Evolutionary conservation across 1,140 invertebrate species (phyloP).

Genomic region (Hormaphis cornu): DNA sequence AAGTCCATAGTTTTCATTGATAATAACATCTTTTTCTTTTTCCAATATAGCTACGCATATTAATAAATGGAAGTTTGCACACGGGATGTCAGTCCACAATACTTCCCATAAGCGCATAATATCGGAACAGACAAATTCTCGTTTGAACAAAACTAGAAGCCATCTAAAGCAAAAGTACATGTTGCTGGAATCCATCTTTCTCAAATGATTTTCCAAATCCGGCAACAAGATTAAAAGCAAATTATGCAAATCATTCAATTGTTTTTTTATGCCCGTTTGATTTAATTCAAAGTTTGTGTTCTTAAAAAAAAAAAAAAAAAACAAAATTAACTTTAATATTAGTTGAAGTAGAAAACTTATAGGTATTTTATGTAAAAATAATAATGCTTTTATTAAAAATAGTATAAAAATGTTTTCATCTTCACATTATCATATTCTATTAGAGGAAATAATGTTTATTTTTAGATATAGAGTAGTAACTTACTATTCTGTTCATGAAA

Average conservation of each 20-base stretch:
- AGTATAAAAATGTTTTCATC: too few species aligned
- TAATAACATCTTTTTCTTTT: slow-evolving; percentile 71
- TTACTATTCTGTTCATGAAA: slow-evolving; percentile 92
- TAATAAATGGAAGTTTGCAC: slow-evolving; percentile 87
- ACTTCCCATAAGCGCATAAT: slow-evolving; percentile 54
- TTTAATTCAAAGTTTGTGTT: slow-evolving; percentile 94
- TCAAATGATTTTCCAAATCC: slow-evolving; percentile 73
- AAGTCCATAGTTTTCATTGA: slow-evolving; percentile 84
- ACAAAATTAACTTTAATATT: too few species aligned
- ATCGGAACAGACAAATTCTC: slow-evolving; percentile 65
- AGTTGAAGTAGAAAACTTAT: too few species aligned
- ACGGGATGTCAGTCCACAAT: slow-evolving; percentile 83
- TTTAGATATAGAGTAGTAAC: too few species aligned
- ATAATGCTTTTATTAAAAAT: too few species aligned
- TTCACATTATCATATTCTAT: neutral
- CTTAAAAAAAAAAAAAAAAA: slow-evolving; percentile 49
- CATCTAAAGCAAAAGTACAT: slow-evolving; percentile 99
- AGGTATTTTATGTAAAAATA: too few species aligned
- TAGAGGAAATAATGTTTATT: neutral
- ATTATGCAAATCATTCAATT: slow-evolving; percentile 74
- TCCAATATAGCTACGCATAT: slow-evolving; percentile 85
- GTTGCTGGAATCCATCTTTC: slow-evolving; percentile 86
- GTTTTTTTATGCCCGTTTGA: slow-evolving; percentile 92
- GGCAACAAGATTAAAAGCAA: slow-evolving; percentile 74
- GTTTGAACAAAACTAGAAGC: slow-evolving; percentile 74